Percentiles rank a stretch among this genome's conserved stretches.
Conservation (phyloP, 2,113 vertebrate genomes). For the Xiphorhynchus elegans region DNA sequence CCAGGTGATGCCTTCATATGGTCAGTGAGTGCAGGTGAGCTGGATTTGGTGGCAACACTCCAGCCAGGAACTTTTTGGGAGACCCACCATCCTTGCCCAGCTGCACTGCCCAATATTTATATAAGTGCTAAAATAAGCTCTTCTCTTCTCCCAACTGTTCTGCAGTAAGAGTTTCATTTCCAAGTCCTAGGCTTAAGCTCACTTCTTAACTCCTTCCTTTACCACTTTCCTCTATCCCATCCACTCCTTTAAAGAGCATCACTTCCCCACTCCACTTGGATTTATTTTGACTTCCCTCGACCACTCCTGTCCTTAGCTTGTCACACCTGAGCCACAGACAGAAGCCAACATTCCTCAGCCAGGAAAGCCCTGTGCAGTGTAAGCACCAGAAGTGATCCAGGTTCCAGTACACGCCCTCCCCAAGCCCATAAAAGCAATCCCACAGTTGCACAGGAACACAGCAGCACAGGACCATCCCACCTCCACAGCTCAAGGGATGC, state of each 20-base stretch:
- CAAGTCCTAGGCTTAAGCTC: background rate
- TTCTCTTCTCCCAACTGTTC: background rate
- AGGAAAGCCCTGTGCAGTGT: background rate
- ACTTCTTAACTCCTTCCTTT: slow-evolving; percentile 11
- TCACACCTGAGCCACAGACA: background rate
- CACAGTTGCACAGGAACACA: accelerated
- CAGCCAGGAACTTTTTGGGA: background rate
- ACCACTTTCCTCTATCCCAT: background rate
- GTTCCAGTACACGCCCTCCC: background rate
- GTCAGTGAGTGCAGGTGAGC: background rate
- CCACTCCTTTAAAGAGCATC: background rate
- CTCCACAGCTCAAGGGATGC: background rate
- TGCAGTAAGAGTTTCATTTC: background rate
- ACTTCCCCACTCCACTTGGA: background rate
- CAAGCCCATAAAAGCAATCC: background rate
- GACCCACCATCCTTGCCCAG: background rate
- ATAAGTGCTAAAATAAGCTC: background rate
- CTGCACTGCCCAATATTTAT: background rate
- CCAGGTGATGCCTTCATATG: background rate
- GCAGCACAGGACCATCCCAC: background rate
- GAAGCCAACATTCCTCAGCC: background rate
- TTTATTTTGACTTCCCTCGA: background rate
- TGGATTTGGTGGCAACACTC: background rate
- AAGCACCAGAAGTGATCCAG: background rate
- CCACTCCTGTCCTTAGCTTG: background rate